Evolutionary conservation across 2,888 invertebrate species (phyloP).

Genomic region (Hirtodrosophila cameraria): DNA sequence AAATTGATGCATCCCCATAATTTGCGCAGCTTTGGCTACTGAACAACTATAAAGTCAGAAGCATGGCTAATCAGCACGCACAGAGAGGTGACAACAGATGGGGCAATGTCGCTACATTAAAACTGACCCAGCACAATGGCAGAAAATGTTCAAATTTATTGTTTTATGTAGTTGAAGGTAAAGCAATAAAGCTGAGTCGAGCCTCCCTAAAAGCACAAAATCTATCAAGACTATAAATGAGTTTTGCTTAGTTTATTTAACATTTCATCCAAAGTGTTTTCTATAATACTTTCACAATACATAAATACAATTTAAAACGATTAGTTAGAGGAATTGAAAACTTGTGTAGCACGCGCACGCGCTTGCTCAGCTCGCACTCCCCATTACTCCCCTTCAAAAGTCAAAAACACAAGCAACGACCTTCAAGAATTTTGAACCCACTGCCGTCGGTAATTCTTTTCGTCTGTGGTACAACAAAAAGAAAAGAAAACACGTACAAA

Average conservation of each 20-base stretch:
- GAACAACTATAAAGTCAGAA: conserved; percentile 24
- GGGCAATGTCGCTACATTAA: conserved; percentile 6
- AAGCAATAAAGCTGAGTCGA: not conserved
- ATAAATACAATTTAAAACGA: conserved; percentile 2
- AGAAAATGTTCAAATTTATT: conserved; percentile 3
- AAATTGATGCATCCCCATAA: conserved; percentile 65
- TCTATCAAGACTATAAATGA: no score
- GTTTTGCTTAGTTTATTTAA: no score
- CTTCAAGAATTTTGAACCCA: conserved; percentile 32
- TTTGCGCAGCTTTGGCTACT: conserved; percentile 34
- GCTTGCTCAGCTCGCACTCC: conserved; percentile 1
- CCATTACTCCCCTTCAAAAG: not conserved
- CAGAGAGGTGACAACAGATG: conserved; percentile 5
- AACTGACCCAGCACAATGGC: conserved; percentile 41
- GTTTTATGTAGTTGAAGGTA: not conserved
- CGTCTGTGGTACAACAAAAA: not conserved
- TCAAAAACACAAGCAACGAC: conserved; percentile 10
- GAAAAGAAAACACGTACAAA: conserved; percentile 6
- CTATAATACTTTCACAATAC: no score
- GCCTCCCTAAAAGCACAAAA: not conserved
- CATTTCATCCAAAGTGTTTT: no score
- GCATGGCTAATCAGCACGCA: conserved; percentile 63
- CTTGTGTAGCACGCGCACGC: conserved; percentile 33
- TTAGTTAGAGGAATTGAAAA: conserved; percentile 17
- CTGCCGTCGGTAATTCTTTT: not conserved